phyloP scores from a whole-genome alignment of 2,797 vertebrate species.

The Sebastes aleutianus region DNA sequence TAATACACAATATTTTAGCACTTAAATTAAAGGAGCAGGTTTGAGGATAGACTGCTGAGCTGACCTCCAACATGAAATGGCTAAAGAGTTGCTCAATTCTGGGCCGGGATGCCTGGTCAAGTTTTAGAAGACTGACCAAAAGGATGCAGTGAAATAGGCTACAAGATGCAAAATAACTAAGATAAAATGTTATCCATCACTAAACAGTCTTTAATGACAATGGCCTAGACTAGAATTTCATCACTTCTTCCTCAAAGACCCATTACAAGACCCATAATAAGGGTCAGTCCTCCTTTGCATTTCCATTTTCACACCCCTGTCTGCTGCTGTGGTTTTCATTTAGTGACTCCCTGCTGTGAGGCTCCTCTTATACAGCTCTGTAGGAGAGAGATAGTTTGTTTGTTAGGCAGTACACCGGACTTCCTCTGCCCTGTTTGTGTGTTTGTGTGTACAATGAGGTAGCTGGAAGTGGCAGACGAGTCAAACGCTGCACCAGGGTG shows the following conservation, averaged over 20 bases:
- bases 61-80: background rate
- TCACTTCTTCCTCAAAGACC: background rate
- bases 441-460: background rate
- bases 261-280: slow-evolving; percentile 5
- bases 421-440: slow-evolving; percentile 38
- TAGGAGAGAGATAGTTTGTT: slow-evolving; percentile 55
- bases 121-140: background rate
- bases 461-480: slow-evolving; percentile 46
- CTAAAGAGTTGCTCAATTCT: background rate
- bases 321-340: slow-evolving; percentile 10
- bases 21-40: fast-evolving
- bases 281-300: slow-evolving; percentile 2
- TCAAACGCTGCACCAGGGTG: slow-evolving; percentile 66
- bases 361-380: slow-evolving; percentile 40
- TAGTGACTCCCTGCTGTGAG: slow-evolving; percentile 34
- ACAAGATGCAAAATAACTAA: background rate
- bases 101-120: no score
- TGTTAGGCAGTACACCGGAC: slow-evolving; percentile 37
- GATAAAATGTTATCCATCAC: background rate
- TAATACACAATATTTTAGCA: background rate
- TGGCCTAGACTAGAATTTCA: background rate
- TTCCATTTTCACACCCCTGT: slow-evolving; percentile 54
- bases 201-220: background rate
- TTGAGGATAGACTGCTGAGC: background rate
- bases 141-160: background rate